A percentile compares a stretch with the other conserved stretches of the same genome.
Evolutionary conservation across 2,888 invertebrate species (phyloP).

Genomic region (Pemphredon lugubris): DNA sequence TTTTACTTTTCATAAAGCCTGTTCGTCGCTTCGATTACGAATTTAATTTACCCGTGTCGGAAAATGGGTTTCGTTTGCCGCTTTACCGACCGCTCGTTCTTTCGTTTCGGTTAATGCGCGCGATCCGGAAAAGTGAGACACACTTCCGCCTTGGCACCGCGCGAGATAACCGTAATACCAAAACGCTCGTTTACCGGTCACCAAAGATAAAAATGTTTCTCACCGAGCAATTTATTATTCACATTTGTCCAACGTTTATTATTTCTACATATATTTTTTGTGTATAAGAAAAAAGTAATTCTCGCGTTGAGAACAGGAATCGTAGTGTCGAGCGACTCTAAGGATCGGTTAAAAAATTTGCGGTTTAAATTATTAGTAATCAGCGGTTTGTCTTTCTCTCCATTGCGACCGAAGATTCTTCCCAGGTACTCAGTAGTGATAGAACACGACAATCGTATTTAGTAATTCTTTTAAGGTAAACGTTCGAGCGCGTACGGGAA

Average conservation of each 20-base stretch:
- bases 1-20: neutral
- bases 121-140: slow-evolving; percentile 25
- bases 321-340: too few species aligned
- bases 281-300: too few species aligned
- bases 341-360: neutral
- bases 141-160: slow-evolving; percentile 7
- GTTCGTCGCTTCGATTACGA: neutral
- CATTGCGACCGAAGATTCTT: neutral
- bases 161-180: slow-evolving; percentile 8
- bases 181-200: neutral
- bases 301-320: too few species aligned
- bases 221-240: too few species aligned
- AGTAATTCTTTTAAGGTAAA: too few species aligned
- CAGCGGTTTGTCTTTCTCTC: neutral
- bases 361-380: neutral
- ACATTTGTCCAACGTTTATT: too few species aligned
- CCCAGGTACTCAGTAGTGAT: neutral
- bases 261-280: too few species aligned
- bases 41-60: neutral
- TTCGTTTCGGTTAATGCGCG: slow-evolving; percentile 28
- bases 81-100: neutral
- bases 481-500: too few species aligned
- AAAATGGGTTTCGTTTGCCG: slow-evolving; percentile 8
- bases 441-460: too few species aligned
- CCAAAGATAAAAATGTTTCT: neutral